These are phyloP conservation scores for Acromyrmex echinatior DNA, from an alignment of 1,140 invertebrate species.

Conservation along the genomic window DNA sequence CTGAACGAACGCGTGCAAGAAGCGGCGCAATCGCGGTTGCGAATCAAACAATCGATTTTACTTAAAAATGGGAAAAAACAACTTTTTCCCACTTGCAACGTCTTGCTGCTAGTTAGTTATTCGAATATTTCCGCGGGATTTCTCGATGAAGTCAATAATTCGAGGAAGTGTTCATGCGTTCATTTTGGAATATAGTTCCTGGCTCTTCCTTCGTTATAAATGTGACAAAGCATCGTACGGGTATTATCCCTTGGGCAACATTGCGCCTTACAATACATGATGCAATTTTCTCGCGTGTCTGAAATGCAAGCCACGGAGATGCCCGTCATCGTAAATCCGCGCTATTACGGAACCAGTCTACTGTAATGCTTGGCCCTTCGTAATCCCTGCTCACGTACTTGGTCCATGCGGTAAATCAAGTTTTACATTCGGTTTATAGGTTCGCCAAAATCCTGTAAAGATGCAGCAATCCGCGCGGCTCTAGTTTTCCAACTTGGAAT, in stretches of 20 bases:
- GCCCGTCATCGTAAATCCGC: conserved; percentile 59
- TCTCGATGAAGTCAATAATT: neutral
- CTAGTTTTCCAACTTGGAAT: neutral
- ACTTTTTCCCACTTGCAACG: neutral
- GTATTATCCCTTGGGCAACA: neutral
- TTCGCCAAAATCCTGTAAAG: neutral
- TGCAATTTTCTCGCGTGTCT: conserved; percentile 39
- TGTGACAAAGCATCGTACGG: conserved; percentile 13
- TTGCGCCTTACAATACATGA: neutral
- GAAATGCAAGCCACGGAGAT: conserved; percentile 38
- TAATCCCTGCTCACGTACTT: neutral
- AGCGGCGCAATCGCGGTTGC: conserved; percentile 1
- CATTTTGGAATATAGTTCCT: conserved; percentile 28
- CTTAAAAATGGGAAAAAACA: too few relatives aligned
- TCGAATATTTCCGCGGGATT: conserved; percentile 28
- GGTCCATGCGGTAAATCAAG: neutral
- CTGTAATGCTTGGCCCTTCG: neutral
- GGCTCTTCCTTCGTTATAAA: conserved; percentile 43
- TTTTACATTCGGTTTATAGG: conserved; percentile 6
- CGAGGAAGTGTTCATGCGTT: neutral
- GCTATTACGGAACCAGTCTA: conserved; percentile 42
- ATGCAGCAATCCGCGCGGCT: neutral
- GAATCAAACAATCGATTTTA: neutral
- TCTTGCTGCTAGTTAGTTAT: neutral
- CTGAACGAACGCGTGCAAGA: neutral